Percentiles rank a stretch among this genome's conserved stretches.
Conservation (phyloP, 1,140 invertebrate genomes). For the Eciton burchellii region DNA sequence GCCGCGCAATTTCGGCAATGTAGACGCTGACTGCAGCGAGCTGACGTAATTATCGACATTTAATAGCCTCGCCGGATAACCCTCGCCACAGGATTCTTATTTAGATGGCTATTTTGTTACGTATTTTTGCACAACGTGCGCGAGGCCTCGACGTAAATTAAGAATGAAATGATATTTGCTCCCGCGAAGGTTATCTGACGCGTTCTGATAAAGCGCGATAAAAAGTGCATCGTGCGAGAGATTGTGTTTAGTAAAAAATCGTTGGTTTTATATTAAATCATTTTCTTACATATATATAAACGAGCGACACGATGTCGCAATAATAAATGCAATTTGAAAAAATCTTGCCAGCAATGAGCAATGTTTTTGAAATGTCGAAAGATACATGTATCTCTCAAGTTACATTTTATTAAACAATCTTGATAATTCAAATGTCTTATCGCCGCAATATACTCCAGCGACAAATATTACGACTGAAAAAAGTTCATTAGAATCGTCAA, state of each 20-base stretch:
- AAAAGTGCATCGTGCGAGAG: conserved; percentile 2
- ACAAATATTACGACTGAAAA: no score
- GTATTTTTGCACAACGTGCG: not conserved
- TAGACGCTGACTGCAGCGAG: not conserved
- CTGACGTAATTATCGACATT: conserved; percentile 18
- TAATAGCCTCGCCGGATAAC: conserved; percentile 3
- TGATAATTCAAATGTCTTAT: no score
- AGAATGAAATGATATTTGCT: conserved; percentile 12
- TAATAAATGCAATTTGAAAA: not conserved
- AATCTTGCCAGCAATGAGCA: not conserved
- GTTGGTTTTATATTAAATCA: conserved; percentile 5
- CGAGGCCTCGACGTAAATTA: conserved; percentile 25
- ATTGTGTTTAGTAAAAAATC: not conserved
- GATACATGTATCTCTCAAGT: no score
- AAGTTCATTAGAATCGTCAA: no score
- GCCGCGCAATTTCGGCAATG: conserved; percentile 1
- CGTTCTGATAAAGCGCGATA: conserved; percentile 34
- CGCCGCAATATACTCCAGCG: no score
- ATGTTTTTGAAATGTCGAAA: no score
- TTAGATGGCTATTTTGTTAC: not conserved
- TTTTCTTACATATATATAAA: no score
- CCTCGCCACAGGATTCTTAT: not conserved
- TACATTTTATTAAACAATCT: no score
- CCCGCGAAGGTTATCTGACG: conserved; percentile 33
- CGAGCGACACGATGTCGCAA: not conserved